Evolutionary conservation across 2,113 vertebrate species (phyloP).

Genomic region (Siniperca chuatsi): DNA sequence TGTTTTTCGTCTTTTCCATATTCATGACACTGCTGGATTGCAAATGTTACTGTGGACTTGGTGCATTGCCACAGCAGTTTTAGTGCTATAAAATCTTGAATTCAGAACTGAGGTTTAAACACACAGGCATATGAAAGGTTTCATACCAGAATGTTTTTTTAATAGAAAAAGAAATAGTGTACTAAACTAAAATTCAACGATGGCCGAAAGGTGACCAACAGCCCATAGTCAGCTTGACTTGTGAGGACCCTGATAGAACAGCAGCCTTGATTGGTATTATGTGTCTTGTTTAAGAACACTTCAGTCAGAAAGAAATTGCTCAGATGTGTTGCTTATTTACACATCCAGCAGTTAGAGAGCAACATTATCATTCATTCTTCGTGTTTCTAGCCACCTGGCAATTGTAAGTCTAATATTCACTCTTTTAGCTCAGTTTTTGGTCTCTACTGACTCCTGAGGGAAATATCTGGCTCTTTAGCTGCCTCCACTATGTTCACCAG

Average conservation of each 20-base stretch:
- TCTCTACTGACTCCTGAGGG: neutral
- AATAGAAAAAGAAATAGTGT: neutral
- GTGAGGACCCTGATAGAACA: neutral
- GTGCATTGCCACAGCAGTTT: conserved; percentile 4
- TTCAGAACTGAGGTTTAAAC: conserved; percentile 2
- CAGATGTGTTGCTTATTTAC: neutral
- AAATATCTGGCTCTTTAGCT: neutral
- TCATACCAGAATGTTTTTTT: neutral
- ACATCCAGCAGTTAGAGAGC: neutral
- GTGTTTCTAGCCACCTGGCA: neutral
- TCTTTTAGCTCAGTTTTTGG: neutral
- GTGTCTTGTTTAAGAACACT: neutral
- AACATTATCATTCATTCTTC: neutral
- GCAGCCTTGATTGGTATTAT: neutral
- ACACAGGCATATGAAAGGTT: neutral
- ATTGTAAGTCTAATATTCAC: neutral
- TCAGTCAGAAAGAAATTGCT: neutral
- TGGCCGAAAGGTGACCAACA: neutral
- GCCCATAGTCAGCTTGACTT: neutral
- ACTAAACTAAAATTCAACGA: neutral
- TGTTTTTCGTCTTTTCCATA: conserved; percentile 48
- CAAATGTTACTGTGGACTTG: conserved; percentile 28
- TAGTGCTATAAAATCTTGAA: neutral
- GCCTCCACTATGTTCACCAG: neutral
- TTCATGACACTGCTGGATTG: conserved; percentile 27